Base-by-base conservation (phyloP, 2,113 vertebrate species). In the Aptenodytes patagonicus region DNA sequence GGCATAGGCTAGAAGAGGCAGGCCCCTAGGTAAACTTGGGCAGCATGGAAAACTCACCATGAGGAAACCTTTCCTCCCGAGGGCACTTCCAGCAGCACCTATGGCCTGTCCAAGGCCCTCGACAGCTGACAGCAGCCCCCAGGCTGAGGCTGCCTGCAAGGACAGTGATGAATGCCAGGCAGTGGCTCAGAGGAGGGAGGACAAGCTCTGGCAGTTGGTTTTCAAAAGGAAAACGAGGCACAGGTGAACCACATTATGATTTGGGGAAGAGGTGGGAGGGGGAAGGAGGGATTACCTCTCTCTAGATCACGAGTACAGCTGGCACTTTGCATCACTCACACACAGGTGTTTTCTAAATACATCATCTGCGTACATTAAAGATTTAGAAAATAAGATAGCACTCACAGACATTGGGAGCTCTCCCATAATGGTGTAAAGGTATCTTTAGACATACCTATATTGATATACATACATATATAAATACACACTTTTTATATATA, bases 151-250 rank as follows among this genome's bases (percentile, higher is more conserved):
- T 3, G 9, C 24, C 17, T 12, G 4, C 3, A 1, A 55, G 9
- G 2, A 32, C 12, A 40, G 7, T 0, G 0, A 57, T 5, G 2
- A 73, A 22, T 2, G 1, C 6, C 1, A 0, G 2, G 9, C 26
- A 65, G 11, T 0, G 1, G 6, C 60, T 65, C n/a, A 26, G 3
- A 10, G 1, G 1, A 0, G 6, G 1, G 2, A 24, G 0, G 1
- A 31, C 0, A 9, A 12, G 1, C 0, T 15, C 76, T 78, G 22
- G 28, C 24, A 49, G 7, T 1, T n/a, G 38, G 1, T 20, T 55
- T 84, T 40, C 8, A 40, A 73, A 80, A 20, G 19, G 25, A 29
- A 76, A 91, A 87, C 0, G 0, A 66, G 71, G 34, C 29, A 75
- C 38, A 76, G 52, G 32, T 91, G 64, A 86, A 46, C 11, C 5